phyloP scores from a whole-genome alignment of 2,113 vertebrate species.

The Mirounga angustirostris region DNA sequence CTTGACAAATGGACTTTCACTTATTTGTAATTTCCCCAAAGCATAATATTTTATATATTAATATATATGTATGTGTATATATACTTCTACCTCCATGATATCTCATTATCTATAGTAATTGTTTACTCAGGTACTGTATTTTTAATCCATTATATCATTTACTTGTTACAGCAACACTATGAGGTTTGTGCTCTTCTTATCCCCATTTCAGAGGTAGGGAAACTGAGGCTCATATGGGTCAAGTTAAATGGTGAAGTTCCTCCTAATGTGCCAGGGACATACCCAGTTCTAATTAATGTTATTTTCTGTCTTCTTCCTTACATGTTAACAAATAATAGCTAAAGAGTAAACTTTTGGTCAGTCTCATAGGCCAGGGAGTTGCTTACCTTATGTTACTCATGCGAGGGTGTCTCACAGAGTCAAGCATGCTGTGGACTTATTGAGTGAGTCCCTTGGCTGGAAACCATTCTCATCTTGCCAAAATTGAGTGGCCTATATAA shows the following conservation, averaged over 20 bases:
- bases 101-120: neutral
- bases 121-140: neutral
- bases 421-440: neutral
- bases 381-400: neutral
- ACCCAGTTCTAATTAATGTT: neutral
- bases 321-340: neutral
- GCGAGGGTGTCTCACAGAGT: slow-evolving; percentile 38
- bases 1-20: neutral
- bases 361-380: neutral
- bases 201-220: neutral
- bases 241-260: neutral
- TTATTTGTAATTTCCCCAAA: slow-evolving; percentile 12
- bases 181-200: neutral
- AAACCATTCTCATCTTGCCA: slow-evolving; percentile 49
- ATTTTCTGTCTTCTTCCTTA: neutral
- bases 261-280: neutral
- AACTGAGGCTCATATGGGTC: neutral
- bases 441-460: slow-evolving; percentile 16
- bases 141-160: neutral
- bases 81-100: neutral
- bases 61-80: neutral
- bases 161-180: neutral
- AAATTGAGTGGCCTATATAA: slow-evolving; percentile 58
- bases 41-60: neutral
- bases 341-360: neutral